Base-by-base conservation (phyloP, 2,113 vertebrate species). In the Silurus glanis region DNA sequence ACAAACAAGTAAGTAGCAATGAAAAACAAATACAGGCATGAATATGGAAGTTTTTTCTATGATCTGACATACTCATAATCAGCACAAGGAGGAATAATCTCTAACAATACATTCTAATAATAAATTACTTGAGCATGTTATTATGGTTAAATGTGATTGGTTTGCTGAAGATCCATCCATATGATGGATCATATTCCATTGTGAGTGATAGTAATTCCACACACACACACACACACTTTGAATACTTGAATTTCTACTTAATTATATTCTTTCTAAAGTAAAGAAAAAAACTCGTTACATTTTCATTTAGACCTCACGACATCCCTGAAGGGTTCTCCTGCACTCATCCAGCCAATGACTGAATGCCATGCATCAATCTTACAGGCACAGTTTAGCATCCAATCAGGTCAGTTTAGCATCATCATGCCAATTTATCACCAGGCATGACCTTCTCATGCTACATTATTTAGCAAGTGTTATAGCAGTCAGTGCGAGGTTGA, bases 381-480 rank as follows among this genome's bases (percentile, higher is more conserved):
- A 58, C 37, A 8, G 53, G 1, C 25, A 19, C 53, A 28, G 76
- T 53, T 58, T 79, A 79, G 53, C 25, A 58, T 9, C 25, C 25
- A 56, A 58, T 79, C 53, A 58, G 56, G 56, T 56, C 25, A 58
- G 14, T 58, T 79, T 28, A 58, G 76, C 55, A 79, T 58, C 53
- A 79, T 19, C 55, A 28, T 58, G 4, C 3, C 53, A 56, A 55
- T 79, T 58, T 1, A 79, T 79, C 76, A 79, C 37, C 25, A 79
- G 4, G n/a, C 76, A 58, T 58, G 76, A 79, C 55, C 76, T 79
- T 79, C 76, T 58, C 76, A 25, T 79, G 76, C 55, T 79, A 58
- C 76, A 58, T 79, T 79, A 78, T 56, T 78, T 14, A 56, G 53
- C 16, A 78, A 56, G 51, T 55, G 53, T 16, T 28, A 1, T 25